phyloP scores from a whole-genome alignment of 2,113 vertebrate genomes.

The Mola mola region DNA sequence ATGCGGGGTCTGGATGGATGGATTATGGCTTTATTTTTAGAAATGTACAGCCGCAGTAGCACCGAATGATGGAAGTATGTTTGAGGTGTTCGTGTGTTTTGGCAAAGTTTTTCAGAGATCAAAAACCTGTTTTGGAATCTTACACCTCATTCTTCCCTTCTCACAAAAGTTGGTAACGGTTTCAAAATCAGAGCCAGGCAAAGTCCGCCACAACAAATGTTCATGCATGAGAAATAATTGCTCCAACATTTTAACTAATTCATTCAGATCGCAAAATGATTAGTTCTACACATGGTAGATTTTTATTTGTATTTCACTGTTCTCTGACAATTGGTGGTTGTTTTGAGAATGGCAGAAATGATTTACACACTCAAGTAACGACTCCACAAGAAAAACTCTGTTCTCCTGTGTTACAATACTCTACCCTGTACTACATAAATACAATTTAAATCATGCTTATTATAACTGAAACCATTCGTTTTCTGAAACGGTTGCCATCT shows the following conservation, averaged over 20 bases:
- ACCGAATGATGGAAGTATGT: slow-evolving; percentile 63
- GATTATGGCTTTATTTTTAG: slow-evolving; percentile 24
- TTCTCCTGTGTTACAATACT: too few relatives aligned
- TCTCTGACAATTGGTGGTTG: too few relatives aligned
- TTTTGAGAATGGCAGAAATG: too few relatives aligned
- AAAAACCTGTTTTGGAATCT: slow-evolving; percentile 54
- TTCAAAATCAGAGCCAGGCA: slow-evolving; percentile 27
- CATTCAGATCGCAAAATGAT: too few relatives aligned
- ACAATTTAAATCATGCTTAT: too few relatives aligned
- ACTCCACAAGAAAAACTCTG: too few relatives aligned
- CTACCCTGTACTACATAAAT: too few relatives aligned
- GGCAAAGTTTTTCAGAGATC: slow-evolving; percentile 56
- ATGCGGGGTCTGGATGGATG: slow-evolving; percentile 14
- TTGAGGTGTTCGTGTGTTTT: slow-evolving; percentile 63
- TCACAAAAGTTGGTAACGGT: slow-evolving; percentile 17
- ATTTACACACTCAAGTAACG: too few relatives aligned
- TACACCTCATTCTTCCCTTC: slow-evolving; percentile 24
- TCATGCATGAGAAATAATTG: background rate
- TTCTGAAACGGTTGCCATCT: too few relatives aligned
- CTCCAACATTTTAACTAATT: background rate
- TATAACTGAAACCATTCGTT: too few relatives aligned
- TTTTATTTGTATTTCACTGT: too few relatives aligned
- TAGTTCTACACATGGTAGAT: too few relatives aligned
- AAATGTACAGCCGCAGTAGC: slow-evolving; percentile 44
- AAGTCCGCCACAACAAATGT: slow-evolving; percentile 6